Base-by-base conservation (phyloP, 1,140 invertebrate genomes). In the Diorhabda carinulata region DNA sequence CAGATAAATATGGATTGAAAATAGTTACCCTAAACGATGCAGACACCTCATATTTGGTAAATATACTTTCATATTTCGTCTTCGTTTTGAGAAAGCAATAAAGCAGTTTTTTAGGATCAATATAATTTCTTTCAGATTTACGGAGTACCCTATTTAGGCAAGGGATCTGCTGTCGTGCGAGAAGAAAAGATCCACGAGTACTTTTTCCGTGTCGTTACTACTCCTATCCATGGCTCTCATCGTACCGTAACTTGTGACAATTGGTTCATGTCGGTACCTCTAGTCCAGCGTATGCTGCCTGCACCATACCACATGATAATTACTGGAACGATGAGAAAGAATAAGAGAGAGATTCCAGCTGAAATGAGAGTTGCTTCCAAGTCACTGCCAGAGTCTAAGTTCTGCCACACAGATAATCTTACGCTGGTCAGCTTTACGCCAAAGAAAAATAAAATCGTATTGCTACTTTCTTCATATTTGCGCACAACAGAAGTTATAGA, bases 391-490 rank as follows among this genome's bases (percentile, higher is more conserved):
- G 52, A 56, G 52, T 56, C 52, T n/a, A 56, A 56, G 52, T 56
- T 56, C 2, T 8, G 57, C 42, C 42, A 69, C 25, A 5, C 9
- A 43, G 42, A 66, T 57, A 44, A 69, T 9, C 43, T 63, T 44
- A 64, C 62, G 43, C 40, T 69, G 25, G 59, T 64, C 43, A 43
- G 68, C 7, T 63, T 52, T 8, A 40, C 57, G 64, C 57, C 25
- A 69, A 65, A 45, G 63, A 69, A 69, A 43, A 69, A 69, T 8
- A 57, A 6, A 64, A 61, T 63, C 41, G 63, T 69, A 59, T 56
- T 10, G 42, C 40, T 43, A 47, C 9, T 4, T 10, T 69, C 63
- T 64, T 52, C 57, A 8, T 63, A 64, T n/a, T 44, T 63, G 44
- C 6, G 52, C 40, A 52, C 41, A 57, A 47, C 9, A 6, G 40